phyloP scores from a whole-genome alignment of 53 echinoderm and acorn worm species.

The Echinarachnius parma region DNA sequence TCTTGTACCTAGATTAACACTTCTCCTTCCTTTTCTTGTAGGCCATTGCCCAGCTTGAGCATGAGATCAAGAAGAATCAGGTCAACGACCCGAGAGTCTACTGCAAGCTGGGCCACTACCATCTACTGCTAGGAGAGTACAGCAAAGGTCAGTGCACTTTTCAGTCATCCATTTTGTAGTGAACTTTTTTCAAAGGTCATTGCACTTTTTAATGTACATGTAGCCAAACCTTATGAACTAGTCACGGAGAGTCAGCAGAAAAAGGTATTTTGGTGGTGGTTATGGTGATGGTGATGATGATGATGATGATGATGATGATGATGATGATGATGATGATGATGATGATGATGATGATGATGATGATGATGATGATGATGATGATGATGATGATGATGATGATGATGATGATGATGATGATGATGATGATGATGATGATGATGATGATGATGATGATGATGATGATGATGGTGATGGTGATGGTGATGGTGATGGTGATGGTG shows the following conservation, averaged over 20 bases:
- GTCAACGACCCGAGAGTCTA: slow-evolving; percentile 63
- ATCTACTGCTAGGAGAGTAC: slow-evolving; percentile 91
- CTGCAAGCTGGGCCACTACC: slow-evolving; percentile 90
- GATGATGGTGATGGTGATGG: neutral
- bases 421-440: slow-evolving; percentile 11
- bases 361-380: neutral
- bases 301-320: no score
- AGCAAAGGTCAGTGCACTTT: slow-evolving; percentile 79
- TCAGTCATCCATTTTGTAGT: no score
- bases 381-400: slow-evolving; percentile 16
- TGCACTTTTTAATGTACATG: no score
- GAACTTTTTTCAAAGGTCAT: no score
- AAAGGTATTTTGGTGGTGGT: no score
- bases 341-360: no score
- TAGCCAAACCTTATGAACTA: no score
- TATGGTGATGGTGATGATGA: no score
- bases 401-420: slow-evolving; percentile 16
- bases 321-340: no score
- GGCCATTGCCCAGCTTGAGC: slow-evolving; percentile 75
- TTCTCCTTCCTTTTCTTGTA: slow-evolving; percentile 33
- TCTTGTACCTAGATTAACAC: neutral
- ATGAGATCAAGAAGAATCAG: slow-evolving; percentile 69
- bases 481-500: no score
- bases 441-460: slow-evolving; percentile 10
- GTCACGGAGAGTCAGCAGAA: no score